These are phyloP conservation scores for Hiodon alosoides DNA, from an alignment of 2,113 vertebrate genomes.

Conservation along the genomic window DNA sequence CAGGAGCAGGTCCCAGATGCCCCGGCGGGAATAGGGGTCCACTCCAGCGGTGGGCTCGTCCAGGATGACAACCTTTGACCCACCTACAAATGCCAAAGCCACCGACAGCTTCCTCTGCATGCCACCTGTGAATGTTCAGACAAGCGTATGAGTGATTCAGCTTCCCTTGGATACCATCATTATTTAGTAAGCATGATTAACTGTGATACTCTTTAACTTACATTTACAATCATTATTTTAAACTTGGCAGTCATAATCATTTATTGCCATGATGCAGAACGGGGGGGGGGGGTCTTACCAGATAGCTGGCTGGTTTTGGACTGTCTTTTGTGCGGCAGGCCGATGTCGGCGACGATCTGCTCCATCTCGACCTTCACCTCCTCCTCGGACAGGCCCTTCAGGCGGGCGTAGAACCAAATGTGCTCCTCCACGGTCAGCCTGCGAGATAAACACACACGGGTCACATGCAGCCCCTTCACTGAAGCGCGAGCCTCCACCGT, in stretches of 20 bases:
- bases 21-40: slow-evolving; percentile 90
- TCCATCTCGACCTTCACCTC: slow-evolving; percentile 81
- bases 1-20: slow-evolving; percentile 93
- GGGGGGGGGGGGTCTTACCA: slow-evolving; percentile 57
- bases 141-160: not conserved
- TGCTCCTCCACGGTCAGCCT: slow-evolving; percentile 97
- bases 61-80: slow-evolving; percentile 96
- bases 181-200: not conserved
- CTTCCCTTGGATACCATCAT: not conserved
- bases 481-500: too few relatives aligned
- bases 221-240: not conserved
- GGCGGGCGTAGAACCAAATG: slow-evolving; percentile 94
- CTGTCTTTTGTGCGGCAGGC: slow-evolving; percentile 83
- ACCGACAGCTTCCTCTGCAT: slow-evolving; percentile 98
- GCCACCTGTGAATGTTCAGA: slow-evolving; percentile 64
- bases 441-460: slow-evolving; percentile 13
- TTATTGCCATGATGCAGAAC: not conserved
- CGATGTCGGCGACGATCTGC: slow-evolving; percentile 85
- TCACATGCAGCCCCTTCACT: not conserved
- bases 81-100: slow-evolving; percentile 92
- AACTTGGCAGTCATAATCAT: not conserved
- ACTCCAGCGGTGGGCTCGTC: slow-evolving; percentile 96
- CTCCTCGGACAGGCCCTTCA: slow-evolving; percentile 83
- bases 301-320: slow-evolving; percentile 81
- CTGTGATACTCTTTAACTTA: not conserved